phyloP scores from a whole-genome alignment of 2,888 invertebrate genomes.

The Penaeus monodon region DNA sequence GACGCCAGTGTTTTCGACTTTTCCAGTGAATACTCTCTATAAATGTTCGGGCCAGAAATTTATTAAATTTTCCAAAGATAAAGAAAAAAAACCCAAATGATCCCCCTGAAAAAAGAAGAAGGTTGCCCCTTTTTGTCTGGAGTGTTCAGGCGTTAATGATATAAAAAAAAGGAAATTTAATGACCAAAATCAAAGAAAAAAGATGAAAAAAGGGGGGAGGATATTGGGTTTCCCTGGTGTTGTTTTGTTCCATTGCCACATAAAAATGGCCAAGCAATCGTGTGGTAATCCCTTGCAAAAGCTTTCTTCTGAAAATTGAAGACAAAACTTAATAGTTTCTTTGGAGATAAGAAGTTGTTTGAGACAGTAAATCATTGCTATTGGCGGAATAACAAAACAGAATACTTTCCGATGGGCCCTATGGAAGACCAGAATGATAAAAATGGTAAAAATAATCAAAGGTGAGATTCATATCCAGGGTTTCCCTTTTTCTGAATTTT shows the following conservation, averaged over 20 bases:
- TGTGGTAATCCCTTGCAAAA: conserved; percentile 94
- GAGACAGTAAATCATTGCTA: conserved; percentile 85
- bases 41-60: conserved; percentile 13
- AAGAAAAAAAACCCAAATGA: neutral
- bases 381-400: conserved; percentile 94
- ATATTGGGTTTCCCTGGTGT: conserved; percentile 76
- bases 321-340: conserved; percentile 81
- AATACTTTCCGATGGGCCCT: conserved; percentile 83
- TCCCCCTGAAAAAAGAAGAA: conserved; percentile 34
- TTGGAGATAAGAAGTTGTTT: conserved; percentile 80
- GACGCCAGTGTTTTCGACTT: neutral
- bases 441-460: conserved; percentile 22
- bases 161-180: neutral
- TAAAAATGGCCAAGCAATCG: conserved; percentile 85
- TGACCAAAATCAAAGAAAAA: neutral
- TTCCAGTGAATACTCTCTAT: conserved; percentile 57
- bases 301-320: conserved; percentile 91
- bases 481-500: too few species aligned
- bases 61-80: neutral
- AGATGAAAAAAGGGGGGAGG: neutral
- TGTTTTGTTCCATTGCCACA: conserved; percentile 86
- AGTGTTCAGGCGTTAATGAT: neutral
- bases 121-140: conserved; percentile 27
- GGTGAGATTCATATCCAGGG: neutral
- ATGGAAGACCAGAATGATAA: conserved; percentile 75